Conservation (phyloP, 2,797 vertebrate species). For the Thaleichthys pacificus region DNA sequence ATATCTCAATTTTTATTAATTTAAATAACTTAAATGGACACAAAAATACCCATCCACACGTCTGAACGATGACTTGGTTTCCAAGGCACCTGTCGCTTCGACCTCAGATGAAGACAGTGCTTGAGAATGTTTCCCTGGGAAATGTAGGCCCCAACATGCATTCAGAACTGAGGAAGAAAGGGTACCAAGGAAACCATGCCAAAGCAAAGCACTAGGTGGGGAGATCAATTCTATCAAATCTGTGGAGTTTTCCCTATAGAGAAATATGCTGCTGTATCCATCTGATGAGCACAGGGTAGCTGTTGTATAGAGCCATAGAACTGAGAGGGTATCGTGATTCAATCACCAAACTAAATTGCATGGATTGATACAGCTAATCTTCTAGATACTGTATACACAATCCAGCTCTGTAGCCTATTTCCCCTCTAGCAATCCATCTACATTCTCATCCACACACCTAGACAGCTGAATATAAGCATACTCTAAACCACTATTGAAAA, state of each 20-base stretch:
- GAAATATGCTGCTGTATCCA: slow-evolving; percentile 28
- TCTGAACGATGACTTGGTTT: slow-evolving; percentile 63
- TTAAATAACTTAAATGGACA: slow-evolving; percentile 83
- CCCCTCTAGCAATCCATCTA: slow-evolving; percentile 52
- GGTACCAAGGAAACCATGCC: slow-evolving; percentile 51
- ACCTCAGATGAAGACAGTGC: slow-evolving; percentile 53
- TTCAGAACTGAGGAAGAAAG: slow-evolving; percentile 56
- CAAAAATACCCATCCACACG: slow-evolving; percentile 68
- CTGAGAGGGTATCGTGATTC: slow-evolving; percentile 32
- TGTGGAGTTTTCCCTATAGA: slow-evolving; percentile 38
- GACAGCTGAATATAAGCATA: slow-evolving; percentile 60
- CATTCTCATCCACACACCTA: slow-evolving; percentile 52
- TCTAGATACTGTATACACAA: slow-evolving; percentile 30
- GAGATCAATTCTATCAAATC: slow-evolving; percentile 50
- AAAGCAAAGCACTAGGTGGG: slow-evolving; percentile 34
- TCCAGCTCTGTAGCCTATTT: slow-evolving; percentile 48
- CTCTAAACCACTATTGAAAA: slow-evolving; percentile 63
- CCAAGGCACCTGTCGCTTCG: slow-evolving; percentile 59
- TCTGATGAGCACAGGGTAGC: slow-evolving; percentile 29
- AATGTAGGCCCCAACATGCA: slow-evolving; percentile 60
- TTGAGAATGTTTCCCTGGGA: slow-evolving; percentile 69
- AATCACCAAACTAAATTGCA: slow-evolving; percentile 41
- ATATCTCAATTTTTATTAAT: slow-evolving; percentile 77
- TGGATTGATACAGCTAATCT: slow-evolving; percentile 23
- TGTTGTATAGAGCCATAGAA: slow-evolving; percentile 29